Evolutionary conservation across 2,113 vertebrate genomes (phyloP).

Genomic region (Camelus dromedarius): DNA sequence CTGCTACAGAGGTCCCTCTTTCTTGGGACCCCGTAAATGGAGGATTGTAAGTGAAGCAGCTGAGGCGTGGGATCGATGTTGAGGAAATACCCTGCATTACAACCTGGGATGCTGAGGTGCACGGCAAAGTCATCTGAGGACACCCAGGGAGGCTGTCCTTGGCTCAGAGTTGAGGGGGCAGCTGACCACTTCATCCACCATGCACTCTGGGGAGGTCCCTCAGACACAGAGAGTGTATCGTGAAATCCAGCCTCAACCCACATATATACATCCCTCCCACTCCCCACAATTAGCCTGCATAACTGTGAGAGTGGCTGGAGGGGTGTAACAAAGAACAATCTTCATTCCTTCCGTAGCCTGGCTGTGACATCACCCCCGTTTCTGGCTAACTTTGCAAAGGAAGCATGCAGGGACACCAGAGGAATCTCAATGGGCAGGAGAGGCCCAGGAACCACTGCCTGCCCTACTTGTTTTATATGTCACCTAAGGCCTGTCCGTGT

Average conservation of each 20-base stretch:
- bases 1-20: not conserved
- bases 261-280: not conserved
- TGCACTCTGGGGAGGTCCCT: not conserved
- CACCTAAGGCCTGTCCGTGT: not conserved
- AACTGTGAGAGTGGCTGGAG: conserved; percentile 34
- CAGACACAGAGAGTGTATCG: not conserved
- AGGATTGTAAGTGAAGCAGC: not conserved
- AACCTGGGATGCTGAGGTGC: not conserved
- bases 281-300: conserved; percentile 53
- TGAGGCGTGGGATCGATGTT: not conserved
- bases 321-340: not conserved
- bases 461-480: not conserved
- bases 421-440: not conserved
- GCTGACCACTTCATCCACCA: not conserved
- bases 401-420: not conserved
- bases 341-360: not conserved
- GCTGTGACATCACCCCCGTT: not conserved
- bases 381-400: not conserved
- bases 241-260: conserved; percentile 64
- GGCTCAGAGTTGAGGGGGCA: not conserved
- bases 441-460: not conserved
- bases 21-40: not conserved
- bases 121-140: not conserved
- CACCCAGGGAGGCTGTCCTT: not conserved
- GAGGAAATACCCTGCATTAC: too few relatives aligned